Conservation (phyloP, 2,113 vertebrate species). For the Rhinichthys klamathensis region DNA sequence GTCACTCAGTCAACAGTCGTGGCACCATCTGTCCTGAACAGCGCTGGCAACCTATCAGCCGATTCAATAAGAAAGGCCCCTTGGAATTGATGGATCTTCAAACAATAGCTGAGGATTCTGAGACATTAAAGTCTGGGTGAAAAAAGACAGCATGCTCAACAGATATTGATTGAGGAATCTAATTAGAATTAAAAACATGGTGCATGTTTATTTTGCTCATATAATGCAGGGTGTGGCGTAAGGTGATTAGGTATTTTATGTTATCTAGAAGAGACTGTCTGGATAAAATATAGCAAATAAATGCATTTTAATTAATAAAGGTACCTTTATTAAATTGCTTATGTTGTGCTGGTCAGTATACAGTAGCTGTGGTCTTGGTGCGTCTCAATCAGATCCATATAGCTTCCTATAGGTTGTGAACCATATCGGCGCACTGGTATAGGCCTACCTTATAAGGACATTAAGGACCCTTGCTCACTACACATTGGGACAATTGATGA, state of each 20-base stretch:
- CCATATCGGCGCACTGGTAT: too few relatives aligned
- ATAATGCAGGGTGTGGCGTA: not conserved
- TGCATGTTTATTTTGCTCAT: slow-evolving; percentile 36
- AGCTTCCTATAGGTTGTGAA: too few relatives aligned
- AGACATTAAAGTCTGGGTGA: slow-evolving; percentile 16
- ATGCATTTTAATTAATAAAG: not conserved
- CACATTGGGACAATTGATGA: too few relatives aligned
- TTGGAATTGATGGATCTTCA: slow-evolving; percentile 8
- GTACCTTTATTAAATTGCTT: not conserved
- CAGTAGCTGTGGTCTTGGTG: not conserved
- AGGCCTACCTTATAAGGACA: too few relatives aligned
- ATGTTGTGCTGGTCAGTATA: not conserved
- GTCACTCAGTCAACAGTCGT: slow-evolving; percentile 30
- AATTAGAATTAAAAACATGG: slow-evolving; percentile 43
- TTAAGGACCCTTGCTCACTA: too few relatives aligned
- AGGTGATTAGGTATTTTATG: not conserved
- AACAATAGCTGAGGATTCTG: slow-evolving; percentile 37
- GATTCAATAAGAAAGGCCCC: slow-evolving; percentile 23
- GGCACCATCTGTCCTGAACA: slow-evolving; percentile 15
- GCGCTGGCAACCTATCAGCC: slow-evolving; percentile 24
- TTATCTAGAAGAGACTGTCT: not conserved
- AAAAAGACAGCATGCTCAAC: slow-evolving; percentile 20
- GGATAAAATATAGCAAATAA: not conserved
- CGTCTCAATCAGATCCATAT: too few relatives aligned
- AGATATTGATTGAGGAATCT: slow-evolving; percentile 26